Percentiles rank a stretch among this genome's conserved stretches.
Conservation (phyloP, 2,797 vertebrate genomes). For the Podarcis lilfordi region DNA sequence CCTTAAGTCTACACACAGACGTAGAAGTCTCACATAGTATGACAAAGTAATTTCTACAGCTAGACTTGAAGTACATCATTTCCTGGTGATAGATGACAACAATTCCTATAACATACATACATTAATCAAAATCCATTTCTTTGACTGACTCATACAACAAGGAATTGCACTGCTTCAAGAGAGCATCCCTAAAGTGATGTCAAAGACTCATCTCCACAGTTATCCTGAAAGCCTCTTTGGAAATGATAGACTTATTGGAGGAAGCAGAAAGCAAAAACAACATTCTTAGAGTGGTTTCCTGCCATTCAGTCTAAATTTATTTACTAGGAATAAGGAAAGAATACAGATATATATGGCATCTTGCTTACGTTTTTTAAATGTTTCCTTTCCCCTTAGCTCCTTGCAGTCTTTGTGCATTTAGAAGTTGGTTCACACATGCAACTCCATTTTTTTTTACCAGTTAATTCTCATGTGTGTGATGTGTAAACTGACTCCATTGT, state of each 20-base stretch:
- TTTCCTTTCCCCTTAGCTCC: background rate
- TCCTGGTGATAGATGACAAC: constrained; percentile 51
- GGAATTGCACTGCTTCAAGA: constrained; percentile 12
- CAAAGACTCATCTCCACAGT: constrained; percentile 39
- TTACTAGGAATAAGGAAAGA: background rate
- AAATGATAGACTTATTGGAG: constrained; percentile 58
- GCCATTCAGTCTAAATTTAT: constrained; percentile 31
- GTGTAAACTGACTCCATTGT: background rate
- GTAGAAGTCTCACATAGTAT: constrained; percentile 35
- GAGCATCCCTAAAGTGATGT: constrained; percentile 25
- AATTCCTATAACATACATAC: constrained; percentile 39
- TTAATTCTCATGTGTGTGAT: background rate
- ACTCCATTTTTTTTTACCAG: background rate
- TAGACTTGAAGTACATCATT: constrained; percentile 51
- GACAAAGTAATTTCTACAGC: constrained; percentile 38
- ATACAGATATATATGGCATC: background rate
- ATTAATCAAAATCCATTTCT: constrained; percentile 58
- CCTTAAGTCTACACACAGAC: constrained; percentile 34
- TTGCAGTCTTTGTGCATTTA: background rate
- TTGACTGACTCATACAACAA: constrained; percentile 47
- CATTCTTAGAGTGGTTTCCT: constrained; percentile 48
- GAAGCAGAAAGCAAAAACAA: constrained; percentile 43
- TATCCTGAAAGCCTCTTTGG: constrained; percentile 61
- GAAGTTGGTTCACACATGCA: background rate
- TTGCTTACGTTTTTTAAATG: background rate